phyloP scores from a whole-genome alignment of 2,113 vertebrate genomes.

The Lophura nycthemera region DNA sequence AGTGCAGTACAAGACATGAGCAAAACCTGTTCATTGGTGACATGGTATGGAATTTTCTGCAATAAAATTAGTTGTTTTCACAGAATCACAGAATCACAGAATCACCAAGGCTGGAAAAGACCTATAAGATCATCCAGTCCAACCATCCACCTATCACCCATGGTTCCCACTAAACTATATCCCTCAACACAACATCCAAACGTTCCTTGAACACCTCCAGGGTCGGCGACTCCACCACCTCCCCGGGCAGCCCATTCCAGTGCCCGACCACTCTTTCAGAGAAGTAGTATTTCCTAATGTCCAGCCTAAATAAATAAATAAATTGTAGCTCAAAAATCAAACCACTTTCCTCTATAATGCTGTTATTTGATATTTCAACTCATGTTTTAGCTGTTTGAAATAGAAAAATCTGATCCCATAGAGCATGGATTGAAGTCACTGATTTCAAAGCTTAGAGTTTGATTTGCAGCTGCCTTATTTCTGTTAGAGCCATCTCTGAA shows the following conservation, averaged over 20 bases:
- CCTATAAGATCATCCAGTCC: too few species aligned
- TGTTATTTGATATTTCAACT: background rate
- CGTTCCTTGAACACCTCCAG: too few species aligned
- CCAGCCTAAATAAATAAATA: too few species aligned
- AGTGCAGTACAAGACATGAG: background rate
- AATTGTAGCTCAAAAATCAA: background rate
- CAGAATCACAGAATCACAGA: too few species aligned
- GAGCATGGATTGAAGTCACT: background rate
- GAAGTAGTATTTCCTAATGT: too few species aligned
- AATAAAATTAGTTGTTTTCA: background rate
- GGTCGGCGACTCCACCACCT: too few species aligned
- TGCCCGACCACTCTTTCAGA: too few species aligned
- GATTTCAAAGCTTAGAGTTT: background rate
- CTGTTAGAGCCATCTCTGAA: background rate
- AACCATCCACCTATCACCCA: too few species aligned
- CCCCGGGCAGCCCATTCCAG: too few species aligned
- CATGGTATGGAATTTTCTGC: background rate
- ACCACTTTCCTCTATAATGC: background rate
- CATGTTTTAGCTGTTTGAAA: background rate
- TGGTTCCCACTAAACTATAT: too few species aligned
- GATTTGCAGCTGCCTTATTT: background rate
- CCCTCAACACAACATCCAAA: too few species aligned
- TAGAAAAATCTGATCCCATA: background rate
- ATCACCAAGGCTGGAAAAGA: too few species aligned
- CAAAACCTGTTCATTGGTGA: background rate